phyloP scores from a whole-genome alignment of 2,113 vertebrate species.

The Hypocryptadius cinnamomeus region DNA sequence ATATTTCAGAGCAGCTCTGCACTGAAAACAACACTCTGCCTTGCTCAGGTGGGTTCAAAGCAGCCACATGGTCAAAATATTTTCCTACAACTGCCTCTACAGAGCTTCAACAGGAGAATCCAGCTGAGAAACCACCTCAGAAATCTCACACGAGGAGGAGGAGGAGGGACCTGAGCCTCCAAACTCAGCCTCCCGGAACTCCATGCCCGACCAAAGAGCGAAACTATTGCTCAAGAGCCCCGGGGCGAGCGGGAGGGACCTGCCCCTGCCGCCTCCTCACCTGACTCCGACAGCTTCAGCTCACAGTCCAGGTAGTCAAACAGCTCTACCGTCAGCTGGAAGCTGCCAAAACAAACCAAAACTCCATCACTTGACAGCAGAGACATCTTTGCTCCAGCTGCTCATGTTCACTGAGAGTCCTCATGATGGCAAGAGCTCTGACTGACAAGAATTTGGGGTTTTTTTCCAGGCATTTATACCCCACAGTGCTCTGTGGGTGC shows the following conservation, averaged over 20 bases:
- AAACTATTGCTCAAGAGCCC: slow-evolving; percentile 44
- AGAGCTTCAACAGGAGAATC: neutral
- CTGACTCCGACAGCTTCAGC: slow-evolving; percentile 88
- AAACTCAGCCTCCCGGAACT: neutral
- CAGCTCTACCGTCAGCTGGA: slow-evolving; percentile 97
- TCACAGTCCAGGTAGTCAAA: slow-evolving; percentile 97
- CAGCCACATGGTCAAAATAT: neutral
- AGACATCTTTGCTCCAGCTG: neutral
- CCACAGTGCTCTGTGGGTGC: neutral
- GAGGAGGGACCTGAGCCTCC: neutral
- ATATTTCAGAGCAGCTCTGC: neutral
- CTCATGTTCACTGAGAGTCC: rapidly evolving
- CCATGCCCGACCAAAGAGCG: neutral
- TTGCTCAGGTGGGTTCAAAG: neutral
- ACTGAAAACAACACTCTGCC: neutral
- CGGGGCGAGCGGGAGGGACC: neutral
- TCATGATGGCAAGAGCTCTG: rapidly evolving
- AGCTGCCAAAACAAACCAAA: slow-evolving; percentile 68
- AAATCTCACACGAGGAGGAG: neutral
- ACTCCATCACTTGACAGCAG: neutral
- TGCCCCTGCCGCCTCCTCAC: slow-evolving; percentile 65
- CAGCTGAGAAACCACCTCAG: neutral
- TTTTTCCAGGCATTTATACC: neutral
- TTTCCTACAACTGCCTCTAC: neutral
- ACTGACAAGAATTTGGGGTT: neutral